phyloP scores from a whole-genome alignment of 1,140 invertebrate genomes.

The Megathymus violae region DNA sequence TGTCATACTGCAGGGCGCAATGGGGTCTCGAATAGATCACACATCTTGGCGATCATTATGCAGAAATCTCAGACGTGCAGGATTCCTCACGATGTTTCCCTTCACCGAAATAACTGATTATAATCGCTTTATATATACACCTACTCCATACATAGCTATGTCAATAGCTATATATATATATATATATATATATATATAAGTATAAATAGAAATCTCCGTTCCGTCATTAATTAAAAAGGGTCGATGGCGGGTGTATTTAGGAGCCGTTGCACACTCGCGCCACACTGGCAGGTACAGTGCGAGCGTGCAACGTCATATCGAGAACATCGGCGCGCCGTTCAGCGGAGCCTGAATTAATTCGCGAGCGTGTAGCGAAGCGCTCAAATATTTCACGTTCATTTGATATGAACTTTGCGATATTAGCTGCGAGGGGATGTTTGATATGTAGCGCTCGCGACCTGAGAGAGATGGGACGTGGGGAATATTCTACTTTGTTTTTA shows the following conservation, averaged over 20 bases:
- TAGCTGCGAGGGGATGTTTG: background rate
- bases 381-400: slow-evolving; percentile 1
- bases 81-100: too few relatives aligned
- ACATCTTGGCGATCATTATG: too few relatives aligned
- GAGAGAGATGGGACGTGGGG: background rate
- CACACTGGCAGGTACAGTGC: too few relatives aligned
- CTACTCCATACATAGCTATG: too few relatives aligned
- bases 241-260: background rate
- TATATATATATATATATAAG: too few relatives aligned
- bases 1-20: too few relatives aligned
- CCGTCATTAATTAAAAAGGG: background rate
- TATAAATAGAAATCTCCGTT: too few relatives aligned
- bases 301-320: background rate
- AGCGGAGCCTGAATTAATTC: slow-evolving; percentile 2
- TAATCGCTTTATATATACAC: too few relatives aligned
- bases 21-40: too few relatives aligned
- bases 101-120: too few relatives aligned
- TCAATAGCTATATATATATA: too few relatives aligned
- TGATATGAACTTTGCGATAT: background rate
- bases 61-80: too few relatives aligned
- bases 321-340: background rate
- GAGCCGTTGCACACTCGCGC: background rate
- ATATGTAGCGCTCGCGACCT: background rate
- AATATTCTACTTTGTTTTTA: background rate
- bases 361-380: slow-evolving; percentile 3